phyloP scores from a whole-genome alignment of 1,140 invertebrate genomes.

The Rhizoglyphus robini region DNA sequence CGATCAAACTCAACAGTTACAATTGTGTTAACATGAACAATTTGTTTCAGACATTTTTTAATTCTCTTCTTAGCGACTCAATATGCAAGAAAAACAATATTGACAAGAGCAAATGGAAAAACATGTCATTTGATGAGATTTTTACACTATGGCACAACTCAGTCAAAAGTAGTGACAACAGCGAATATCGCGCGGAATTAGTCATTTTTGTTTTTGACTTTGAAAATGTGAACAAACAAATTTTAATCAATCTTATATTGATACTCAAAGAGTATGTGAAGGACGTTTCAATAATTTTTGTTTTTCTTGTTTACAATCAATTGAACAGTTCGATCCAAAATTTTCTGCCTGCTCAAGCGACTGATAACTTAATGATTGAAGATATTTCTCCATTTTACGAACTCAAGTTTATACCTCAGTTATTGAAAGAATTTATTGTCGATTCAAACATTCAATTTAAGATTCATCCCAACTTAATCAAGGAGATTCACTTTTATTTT shows the following conservation, averaged over 20 bases:
- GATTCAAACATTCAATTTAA: not conserved
- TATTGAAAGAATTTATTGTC: not conserved
- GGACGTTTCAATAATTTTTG: not conserved
- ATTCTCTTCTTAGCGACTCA: not conserved
- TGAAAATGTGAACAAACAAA: not conserved
- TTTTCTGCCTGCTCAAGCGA: constrained; percentile 1
- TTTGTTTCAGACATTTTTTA: not conserved
- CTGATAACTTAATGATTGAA: not conserved
- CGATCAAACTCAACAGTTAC: not conserved
- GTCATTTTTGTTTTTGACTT: not conserved
- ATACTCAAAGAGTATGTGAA: not conserved
- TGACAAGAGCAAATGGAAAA: not conserved
- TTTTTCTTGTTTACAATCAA: not conserved
- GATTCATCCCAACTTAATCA: constrained; percentile 3
- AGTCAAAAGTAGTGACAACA: not conserved
- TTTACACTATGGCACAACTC: not conserved
- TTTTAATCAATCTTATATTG: not conserved
- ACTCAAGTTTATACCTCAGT: not conserved
- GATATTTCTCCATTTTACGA: not conserved
- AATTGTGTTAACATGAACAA: not conserved
- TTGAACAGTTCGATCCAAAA: not conserved
- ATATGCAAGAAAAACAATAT: not conserved
- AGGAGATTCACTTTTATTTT: not conserved
- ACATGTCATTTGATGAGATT: not conserved
- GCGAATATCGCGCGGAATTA: not conserved